Conservation (phyloP, 1,140 invertebrate genomes). For the Drosophila parvula region DNA sequence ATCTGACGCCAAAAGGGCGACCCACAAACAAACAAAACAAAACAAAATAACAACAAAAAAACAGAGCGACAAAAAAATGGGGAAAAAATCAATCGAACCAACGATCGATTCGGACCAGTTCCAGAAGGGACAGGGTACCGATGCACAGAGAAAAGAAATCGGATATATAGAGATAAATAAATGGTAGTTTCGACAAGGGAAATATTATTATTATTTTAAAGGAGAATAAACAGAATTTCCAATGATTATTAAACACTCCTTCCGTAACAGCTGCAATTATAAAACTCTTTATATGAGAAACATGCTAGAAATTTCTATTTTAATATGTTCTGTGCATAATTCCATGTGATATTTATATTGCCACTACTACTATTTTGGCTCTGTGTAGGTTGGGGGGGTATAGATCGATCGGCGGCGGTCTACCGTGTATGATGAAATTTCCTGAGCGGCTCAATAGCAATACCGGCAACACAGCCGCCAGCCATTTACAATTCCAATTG, state of each 20-base stretch:
- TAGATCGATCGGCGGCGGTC: constrained; percentile 25
- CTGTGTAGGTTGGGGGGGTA: constrained; percentile 1
- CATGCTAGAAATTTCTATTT: no score
- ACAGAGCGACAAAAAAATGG: constrained; percentile 31
- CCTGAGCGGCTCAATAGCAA: constrained; percentile 39
- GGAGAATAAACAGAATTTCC: background rate
- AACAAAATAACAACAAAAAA: constrained; percentile 13
- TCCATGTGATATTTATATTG: no score
- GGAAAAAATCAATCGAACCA: constrained; percentile 55
- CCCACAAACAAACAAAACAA: constrained; percentile 22
- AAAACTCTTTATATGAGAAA: no score
- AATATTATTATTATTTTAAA: background rate
- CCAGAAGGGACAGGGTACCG: constrained; percentile 10
- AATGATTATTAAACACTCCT: background rate
- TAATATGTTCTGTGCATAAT: no score
- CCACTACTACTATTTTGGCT: background rate
- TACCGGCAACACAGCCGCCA: constrained; percentile 4
- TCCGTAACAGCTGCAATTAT: no score
- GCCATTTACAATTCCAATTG: constrained; percentile 54
- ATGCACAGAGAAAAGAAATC: background rate
- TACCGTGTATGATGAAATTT: constrained; percentile 45
- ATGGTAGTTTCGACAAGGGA: background rate
- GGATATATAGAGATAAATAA: background rate
- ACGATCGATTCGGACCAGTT: constrained; percentile 33
- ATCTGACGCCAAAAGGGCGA: constrained; percentile 54